Evolutionary conservation across 2,113 vertebrate genomes (phyloP).

Genomic region (Catharus bicknelli): DNA sequence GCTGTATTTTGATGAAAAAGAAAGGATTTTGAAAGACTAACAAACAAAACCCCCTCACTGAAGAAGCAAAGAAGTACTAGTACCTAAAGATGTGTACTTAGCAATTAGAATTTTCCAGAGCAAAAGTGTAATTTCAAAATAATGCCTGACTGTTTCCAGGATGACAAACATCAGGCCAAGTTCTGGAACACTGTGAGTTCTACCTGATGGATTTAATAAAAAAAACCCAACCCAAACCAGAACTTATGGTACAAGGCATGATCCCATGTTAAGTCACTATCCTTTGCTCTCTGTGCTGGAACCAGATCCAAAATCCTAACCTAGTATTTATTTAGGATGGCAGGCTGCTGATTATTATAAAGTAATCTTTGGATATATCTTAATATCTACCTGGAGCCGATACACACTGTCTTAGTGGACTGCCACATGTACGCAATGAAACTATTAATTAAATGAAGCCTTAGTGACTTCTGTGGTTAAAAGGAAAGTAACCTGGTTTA

Average conservation of each 20-base stretch:
- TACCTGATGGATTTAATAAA: background rate
- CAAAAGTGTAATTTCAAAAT: background rate
- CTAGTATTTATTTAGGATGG: constrained; percentile 5
- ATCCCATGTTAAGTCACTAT: background rate
- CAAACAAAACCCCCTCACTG: accelerated
- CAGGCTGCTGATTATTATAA: background rate
- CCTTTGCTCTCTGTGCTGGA: background rate
- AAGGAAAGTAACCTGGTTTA: constrained; percentile 10
- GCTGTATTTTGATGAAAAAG: background rate
- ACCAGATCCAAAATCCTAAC: background rate
- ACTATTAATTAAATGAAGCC: constrained; percentile 47
- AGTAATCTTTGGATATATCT: constrained; percentile 24
- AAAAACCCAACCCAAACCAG: background rate
- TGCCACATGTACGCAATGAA: background rate
- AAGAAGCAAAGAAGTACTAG: background rate
- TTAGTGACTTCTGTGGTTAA: background rate
- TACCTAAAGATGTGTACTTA: background rate
- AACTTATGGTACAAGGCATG: background rate
- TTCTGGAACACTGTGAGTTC: background rate
- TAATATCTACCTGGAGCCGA: constrained; percentile 27
- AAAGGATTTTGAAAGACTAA: background rate
- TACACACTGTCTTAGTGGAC: constrained; percentile 8
- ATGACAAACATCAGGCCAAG: background rate
- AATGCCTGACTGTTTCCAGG: background rate
- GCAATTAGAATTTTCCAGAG: background rate